phyloP scores from a whole-genome alignment of 1,140 invertebrate species.

The Harpegnathos saltator region DNA sequence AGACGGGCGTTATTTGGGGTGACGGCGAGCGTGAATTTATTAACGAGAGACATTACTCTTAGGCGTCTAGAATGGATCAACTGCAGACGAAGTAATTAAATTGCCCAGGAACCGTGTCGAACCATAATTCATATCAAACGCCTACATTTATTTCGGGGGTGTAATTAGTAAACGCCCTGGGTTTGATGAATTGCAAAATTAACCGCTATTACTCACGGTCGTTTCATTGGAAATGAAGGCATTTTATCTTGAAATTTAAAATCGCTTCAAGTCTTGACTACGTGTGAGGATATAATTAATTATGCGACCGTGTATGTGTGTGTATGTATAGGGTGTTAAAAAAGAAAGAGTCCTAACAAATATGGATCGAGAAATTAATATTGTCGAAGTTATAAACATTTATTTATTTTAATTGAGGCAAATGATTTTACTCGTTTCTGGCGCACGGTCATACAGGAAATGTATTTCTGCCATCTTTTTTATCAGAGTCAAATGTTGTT shows the following conservation, averaged over 20 bases:
- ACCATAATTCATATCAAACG: slow-evolving; percentile 51
- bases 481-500: too few species aligned
- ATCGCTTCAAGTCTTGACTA: slow-evolving; percentile 33
- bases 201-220: slow-evolving; percentile 35
- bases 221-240: slow-evolving; percentile 10
- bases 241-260: slow-evolving; percentile 50
- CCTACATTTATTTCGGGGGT: slow-evolving; percentile 50
- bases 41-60: neutral
- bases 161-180: slow-evolving; percentile 39
- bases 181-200: slow-evolving; percentile 64
- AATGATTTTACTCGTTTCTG: too few species aligned
- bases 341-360: too few species aligned
- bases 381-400: too few species aligned
- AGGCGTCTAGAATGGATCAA: neutral
- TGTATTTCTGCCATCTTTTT: too few species aligned
- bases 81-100: slow-evolving; percentile 41
- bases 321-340: slow-evolving; percentile 32
- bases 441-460: too few species aligned
- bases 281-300: too few species aligned
- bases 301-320: neutral
- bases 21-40: too few species aligned
- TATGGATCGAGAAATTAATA: too few species aligned
- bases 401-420: too few species aligned
- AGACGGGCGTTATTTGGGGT: neutral
- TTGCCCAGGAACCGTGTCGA: neutral